Evolutionary conservation across 23 tunicate genomes (phyloP).

Genomic region (Botrylloides violaceus): DNA sequence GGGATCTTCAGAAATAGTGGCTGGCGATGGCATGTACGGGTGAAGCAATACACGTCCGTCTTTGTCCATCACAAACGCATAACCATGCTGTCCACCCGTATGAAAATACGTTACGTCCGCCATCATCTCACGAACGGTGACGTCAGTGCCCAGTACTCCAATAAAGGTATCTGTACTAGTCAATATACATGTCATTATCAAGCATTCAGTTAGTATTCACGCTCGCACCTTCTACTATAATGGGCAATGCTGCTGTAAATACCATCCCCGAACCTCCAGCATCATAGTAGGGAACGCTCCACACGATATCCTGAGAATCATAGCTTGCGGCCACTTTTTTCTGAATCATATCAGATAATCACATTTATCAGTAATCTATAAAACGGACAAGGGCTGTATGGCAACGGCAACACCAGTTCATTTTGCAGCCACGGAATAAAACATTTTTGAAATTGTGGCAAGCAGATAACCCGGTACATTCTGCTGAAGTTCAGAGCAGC

Average conservation of each 20-base stretch:
- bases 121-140: constrained; percentile 62
- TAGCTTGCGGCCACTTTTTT: too few species aligned
- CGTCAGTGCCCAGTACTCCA: constrained; percentile 82
- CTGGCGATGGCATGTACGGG: constrained; percentile 57
- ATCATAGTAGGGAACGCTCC: constrained; percentile 91
- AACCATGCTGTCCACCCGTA: constrained; percentile 37
- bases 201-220: neutral
- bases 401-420: too few species aligned
- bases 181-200: neutral
- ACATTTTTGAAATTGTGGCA: too few species aligned
- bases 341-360: neutral
- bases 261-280: constrained; percentile 80
- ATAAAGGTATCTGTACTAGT: constrained; percentile 27
- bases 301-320: constrained; percentile 24
- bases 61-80: constrained; percentile 50
- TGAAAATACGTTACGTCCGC: constrained; percentile 69
- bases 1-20: constrained; percentile 46
- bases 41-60: constrained; percentile 62
- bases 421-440: too few species aligned
- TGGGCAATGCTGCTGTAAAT: constrained; percentile 59
- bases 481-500: too few species aligned
- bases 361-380: too few species aligned
- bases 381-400: too few species aligned
- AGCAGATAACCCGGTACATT: too few species aligned
- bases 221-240: constrained; percentile 30